Evolutionary conservation across 1,140 invertebrate species (phyloP), one percentile per base, ranked within the genome.

Genomic region (Magallana angulata): DNA sequence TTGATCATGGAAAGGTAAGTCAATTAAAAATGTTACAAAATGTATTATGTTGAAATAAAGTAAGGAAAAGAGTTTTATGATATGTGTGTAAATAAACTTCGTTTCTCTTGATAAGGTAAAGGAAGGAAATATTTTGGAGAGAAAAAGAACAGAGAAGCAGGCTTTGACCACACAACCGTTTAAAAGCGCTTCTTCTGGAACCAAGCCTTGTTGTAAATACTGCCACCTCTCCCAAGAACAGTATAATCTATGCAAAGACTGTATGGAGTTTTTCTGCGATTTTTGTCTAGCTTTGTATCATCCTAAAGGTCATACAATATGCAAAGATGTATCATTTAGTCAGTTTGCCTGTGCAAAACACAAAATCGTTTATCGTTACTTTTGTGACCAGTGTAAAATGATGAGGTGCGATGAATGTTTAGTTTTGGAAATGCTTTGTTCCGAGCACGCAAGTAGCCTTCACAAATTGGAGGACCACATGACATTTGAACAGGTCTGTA

Each of bases 241-340:
- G 9, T 76, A 76, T 12, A 76, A 76, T 30, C 11, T 76, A 30
- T 76, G 68, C 14, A 30, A 76, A 76, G 68, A 76, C 36, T 76
- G 68, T 12, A 76, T 76, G 68, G 68, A 30, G 5, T 76, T 30
- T 30, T 76, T 76, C 24, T 76, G 68, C 24, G 24, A 76, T 24
- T 12, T 30, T 30, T 76, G 68, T 5, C 36, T 30, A 6, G 11
- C 12, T 11, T 12, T 18, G 36, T 76, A 30, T 30, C 68, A 76
- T 30, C 68, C 68, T 11, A 30, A 11, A 76, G 36, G 7, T 36
- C 68, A 76, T 30, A 76, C 68, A 12, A 30, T 76, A 9, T 76
- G 68, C 24, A 76, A 76, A 76, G 24, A 18, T 30, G 30, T 30
- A 76, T 30, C 24, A 11, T 76, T 76, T 30, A 8, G 4, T 76